Conservation (phyloP, 2,888 invertebrate genomes). For the Euplexia lucipara region DNA sequence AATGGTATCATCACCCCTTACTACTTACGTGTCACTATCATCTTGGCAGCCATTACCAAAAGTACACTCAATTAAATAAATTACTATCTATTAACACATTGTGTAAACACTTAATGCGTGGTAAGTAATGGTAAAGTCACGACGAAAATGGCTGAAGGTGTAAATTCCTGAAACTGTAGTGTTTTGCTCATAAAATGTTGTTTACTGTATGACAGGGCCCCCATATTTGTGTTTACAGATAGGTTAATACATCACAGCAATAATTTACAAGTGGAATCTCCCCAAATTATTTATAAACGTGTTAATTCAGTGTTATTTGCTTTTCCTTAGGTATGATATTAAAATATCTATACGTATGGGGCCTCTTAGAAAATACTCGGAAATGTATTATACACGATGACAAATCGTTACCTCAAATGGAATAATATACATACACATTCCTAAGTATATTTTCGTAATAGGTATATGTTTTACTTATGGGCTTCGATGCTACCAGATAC, state of each 20-base stretch:
- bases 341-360: constrained; percentile 17
- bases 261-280: constrained; percentile 28
- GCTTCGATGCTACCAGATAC: too few relatives aligned
- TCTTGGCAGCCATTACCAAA: constrained; percentile 23
- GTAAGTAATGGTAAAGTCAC: constrained; percentile 32
- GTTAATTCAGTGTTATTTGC: constrained; percentile 31
- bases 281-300: constrained; percentile 44
- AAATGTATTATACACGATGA: neutral
- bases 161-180: constrained; percentile 42
- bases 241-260: constrained; percentile 6
- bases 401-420: neutral
- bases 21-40: neutral
- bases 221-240: constrained; percentile 20
- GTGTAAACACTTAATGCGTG: constrained; percentile 18
- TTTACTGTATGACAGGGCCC: constrained; percentile 5
- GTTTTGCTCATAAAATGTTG: constrained; percentile 7
- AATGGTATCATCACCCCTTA: constrained; percentile 7
- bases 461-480: too few relatives aligned
- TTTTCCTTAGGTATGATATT: constrained; percentile 1
- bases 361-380: constrained; percentile 3
- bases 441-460: too few relatives aligned
- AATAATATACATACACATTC: too few relatives aligned
- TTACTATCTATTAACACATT: constrained; percentile 18
- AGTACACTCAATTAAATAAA: constrained; percentile 34
- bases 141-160: constrained; percentile 32